A percentile compares a stretch with the other conserved stretches of the same genome.
These are phyloP conservation scores for Drosophila arizonae DNA, from an alignment of 1,140 invertebrate species.

Conservation along the genomic window DNA sequence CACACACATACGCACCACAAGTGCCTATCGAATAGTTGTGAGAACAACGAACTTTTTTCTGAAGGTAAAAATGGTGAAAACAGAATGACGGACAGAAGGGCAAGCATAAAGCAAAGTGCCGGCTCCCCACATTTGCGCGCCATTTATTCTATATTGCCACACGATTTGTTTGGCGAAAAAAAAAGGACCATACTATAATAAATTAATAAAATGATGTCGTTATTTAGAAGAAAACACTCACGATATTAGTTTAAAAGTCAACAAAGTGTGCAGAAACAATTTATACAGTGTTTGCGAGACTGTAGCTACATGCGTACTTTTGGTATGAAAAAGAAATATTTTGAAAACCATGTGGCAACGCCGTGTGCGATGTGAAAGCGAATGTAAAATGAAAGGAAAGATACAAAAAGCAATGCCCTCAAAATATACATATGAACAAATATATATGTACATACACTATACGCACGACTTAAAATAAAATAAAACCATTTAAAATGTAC, in stretches of 20 bases:
- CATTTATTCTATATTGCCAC: conserved; percentile 51
- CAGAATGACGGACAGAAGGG: conserved; percentile 19
- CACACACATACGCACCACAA: conserved; percentile 30
- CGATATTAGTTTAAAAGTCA: not conserved
- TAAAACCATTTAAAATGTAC: conserved; percentile 12
- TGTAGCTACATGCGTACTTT: conserved; percentile 31
- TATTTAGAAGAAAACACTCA: not conserved
- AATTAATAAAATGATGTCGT: not conserved
- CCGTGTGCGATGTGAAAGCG: conserved; percentile 65
- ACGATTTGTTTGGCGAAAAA: conserved; percentile 21
- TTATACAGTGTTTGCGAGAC: conserved; percentile 16
- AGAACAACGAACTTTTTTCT: conserved; percentile 74
- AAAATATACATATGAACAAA: conserved; percentile 40
- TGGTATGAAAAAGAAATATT: conserved; percentile 6
- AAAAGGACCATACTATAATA: not conserved
- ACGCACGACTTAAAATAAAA: conserved; percentile 12
- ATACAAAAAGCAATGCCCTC: conserved; percentile 70
- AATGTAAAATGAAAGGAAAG: conserved; percentile 64
- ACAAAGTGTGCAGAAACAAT: conserved; percentile 4
- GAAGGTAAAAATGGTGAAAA: conserved; percentile 56
- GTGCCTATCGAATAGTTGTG: conserved; percentile 54
- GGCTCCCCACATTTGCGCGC: conserved; percentile 75
- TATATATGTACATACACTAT: not conserved
- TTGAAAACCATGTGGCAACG: conserved; percentile 66
- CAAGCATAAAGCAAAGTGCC: conserved; percentile 47